phyloP scores from a whole-genome alignment of 2,888 invertebrate genomes.

The Caenorhabditis angaria region DNA sequence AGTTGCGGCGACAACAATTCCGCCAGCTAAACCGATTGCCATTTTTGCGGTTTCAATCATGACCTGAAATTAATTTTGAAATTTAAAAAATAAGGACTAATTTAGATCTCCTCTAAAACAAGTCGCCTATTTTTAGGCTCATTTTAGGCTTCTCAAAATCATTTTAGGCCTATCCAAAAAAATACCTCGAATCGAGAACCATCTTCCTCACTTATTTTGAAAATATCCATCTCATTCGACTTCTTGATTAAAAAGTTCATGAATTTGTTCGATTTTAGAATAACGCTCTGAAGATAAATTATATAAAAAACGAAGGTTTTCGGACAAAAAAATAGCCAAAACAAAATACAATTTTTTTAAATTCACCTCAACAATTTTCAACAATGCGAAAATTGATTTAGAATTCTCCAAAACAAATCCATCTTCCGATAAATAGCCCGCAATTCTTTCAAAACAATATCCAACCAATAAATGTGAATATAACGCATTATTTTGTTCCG shows the following conservation, averaged over 20 bases:
- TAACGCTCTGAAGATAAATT: slow-evolving; percentile 16
- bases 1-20: slow-evolving; percentile 6
- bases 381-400: neutral
- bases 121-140: no score
- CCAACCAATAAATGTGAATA: slow-evolving; percentile 41
- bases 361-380: slow-evolving; percentile 20
- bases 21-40: slow-evolving; percentile 23
- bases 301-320: slow-evolving; percentile 10
- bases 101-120: no score
- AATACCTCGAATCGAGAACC: slow-evolving; percentile 18
- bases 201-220: slow-evolving; percentile 15
- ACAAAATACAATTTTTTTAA: neutral
- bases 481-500: slow-evolving; percentile 2
- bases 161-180: neutral
- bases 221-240: slow-evolving; percentile 17
- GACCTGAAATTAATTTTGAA: neutral
- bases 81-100: neutral
- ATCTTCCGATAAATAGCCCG: neutral
- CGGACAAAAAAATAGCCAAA: neutral
- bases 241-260: slow-evolving; percentile 7
- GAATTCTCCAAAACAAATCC: neutral
- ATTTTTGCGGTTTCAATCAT: slow-evolving; percentile 24
- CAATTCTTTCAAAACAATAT: slow-evolving; percentile 27
- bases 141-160: no score
- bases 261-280: slow-evolving; percentile 16